These are phyloP conservation scores for Ophion slaviceki DNA, from an alignment of 2,888 invertebrate species.

Conservation along the genomic window DNA sequence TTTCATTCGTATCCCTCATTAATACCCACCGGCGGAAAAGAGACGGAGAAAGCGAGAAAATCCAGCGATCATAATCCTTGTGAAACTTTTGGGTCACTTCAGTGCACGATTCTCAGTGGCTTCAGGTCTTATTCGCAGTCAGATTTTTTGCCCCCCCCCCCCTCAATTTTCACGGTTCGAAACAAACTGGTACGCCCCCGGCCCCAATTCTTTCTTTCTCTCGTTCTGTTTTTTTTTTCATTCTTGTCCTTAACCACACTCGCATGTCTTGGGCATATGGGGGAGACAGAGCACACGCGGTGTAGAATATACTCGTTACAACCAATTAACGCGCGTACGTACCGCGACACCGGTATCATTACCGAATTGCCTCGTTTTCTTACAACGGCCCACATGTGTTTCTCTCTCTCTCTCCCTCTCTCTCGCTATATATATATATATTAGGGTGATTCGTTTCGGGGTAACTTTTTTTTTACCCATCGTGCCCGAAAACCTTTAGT, in stretches of 20 bases:
- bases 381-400: slow-evolving; percentile 46
- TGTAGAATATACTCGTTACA: slow-evolving; percentile 61
- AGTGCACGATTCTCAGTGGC: slow-evolving; percentile 8
- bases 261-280: slow-evolving; percentile 30
- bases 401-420: too few species aligned
- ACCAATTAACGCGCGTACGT: slow-evolving; percentile 66
- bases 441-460: too few species aligned
- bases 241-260: not conserved
- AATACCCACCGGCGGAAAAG: too few species aligned
- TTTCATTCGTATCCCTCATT: too few species aligned
- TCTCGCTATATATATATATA: too few species aligned
- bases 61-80: slow-evolving; percentile 4
- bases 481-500: too few species aligned
- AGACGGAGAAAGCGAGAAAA: too few species aligned
- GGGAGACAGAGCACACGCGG: slow-evolving; percentile 40
- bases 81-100: slow-evolving; percentile 24
- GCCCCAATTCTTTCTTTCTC: not conserved
- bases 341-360: slow-evolving; percentile 67
- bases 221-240: not conserved
- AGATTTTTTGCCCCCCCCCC: slow-evolving; percentile 15
- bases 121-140: not conserved
- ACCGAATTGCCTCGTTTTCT: slow-evolving; percentile 60
- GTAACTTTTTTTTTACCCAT: too few species aligned
- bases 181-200: slow-evolving; percentile 20
- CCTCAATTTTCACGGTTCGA: slow-evolving; percentile 46